phyloP scores from a whole-genome alignment of 2,888 invertebrate genomes.

The Drosophila longiperda region DNA sequence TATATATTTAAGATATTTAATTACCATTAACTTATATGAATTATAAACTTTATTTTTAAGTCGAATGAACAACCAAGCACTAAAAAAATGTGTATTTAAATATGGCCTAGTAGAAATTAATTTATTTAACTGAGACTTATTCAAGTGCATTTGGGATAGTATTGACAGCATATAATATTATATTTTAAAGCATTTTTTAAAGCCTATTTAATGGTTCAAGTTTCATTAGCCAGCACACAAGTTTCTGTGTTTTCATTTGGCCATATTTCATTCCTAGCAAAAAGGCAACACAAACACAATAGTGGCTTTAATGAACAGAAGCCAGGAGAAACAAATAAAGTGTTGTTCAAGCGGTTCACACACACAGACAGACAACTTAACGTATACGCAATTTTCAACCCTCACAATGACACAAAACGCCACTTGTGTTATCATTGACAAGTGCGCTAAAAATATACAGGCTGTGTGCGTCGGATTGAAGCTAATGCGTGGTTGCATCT shows the following conservation, averaged over 20 bases:
- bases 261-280: background rate
- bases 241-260: background rate
- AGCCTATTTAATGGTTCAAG: background rate
- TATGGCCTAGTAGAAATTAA: accelerated
- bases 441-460: constrained; percentile 62
- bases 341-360: constrained; percentile 25
- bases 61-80: background rate
- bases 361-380: constrained; percentile 11
- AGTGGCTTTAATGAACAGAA: constrained; percentile 48
- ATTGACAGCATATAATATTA: background rate
- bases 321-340: constrained; percentile 19
- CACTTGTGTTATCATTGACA: constrained; percentile 75
- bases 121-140: background rate
- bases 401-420: constrained; percentile 45
- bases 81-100: background rate
- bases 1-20: background rate
- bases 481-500: background rate
- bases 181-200: background rate
- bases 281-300: constrained; percentile 21
- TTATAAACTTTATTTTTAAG: background rate
- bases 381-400: constrained; percentile 75
- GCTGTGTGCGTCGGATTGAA: constrained; percentile 41
- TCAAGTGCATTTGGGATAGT: no score
- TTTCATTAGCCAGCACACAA: constrained; percentile 6
- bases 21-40: background rate